Conservation (phyloP, 2,888 invertebrate species). For the Plusia festucae region DNA sequence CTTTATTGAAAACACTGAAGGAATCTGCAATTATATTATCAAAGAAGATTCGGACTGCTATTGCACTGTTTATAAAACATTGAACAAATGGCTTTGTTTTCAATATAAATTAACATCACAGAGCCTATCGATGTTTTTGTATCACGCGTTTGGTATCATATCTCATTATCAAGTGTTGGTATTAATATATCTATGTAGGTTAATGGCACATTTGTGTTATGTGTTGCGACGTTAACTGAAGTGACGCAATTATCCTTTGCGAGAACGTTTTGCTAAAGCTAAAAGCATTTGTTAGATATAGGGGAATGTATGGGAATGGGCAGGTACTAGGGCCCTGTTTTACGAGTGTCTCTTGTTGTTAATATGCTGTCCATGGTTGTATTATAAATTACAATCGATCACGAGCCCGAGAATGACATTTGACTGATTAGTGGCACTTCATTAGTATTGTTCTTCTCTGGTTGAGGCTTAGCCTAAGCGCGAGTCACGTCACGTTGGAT, state of each 20-base stretch:
- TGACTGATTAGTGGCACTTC: conserved; percentile 45
- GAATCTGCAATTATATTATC: conserved; percentile 13
- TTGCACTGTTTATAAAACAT: conserved; percentile 49
- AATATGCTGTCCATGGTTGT: conserved; percentile 33
- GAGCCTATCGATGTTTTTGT: conserved; percentile 38
- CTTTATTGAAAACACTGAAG: background rate
- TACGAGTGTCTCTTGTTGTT: conserved; percentile 27
- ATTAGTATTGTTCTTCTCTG: conserved; percentile 44
- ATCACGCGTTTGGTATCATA: conserved; percentile 14
- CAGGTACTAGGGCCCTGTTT: conserved; percentile 9
- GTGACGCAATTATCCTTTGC: conserved; percentile 42
- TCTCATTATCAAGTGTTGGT: conserved; percentile 50
- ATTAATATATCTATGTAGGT: conserved; percentile 58
- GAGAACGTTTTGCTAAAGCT: background rate
- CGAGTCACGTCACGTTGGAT: conserved; percentile 39
- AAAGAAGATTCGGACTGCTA: conserved; percentile 12
- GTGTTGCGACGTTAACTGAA: conserved; percentile 33
- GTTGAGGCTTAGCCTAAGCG: conserved; percentile 32
- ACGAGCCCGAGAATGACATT: conserved; percentile 36
- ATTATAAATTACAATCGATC: conserved; percentile 47
- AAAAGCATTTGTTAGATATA: background rate
- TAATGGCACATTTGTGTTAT: conserved; percentile 52
- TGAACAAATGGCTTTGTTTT: conserved; percentile 30
- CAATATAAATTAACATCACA: conserved; percentile 22
- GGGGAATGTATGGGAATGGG: conserved; percentile 20